These are phyloP conservation scores for Tanytarsus gracilentus DNA, from an alignment of 2,888 invertebrate species.

Conservation along the genomic window DNA sequence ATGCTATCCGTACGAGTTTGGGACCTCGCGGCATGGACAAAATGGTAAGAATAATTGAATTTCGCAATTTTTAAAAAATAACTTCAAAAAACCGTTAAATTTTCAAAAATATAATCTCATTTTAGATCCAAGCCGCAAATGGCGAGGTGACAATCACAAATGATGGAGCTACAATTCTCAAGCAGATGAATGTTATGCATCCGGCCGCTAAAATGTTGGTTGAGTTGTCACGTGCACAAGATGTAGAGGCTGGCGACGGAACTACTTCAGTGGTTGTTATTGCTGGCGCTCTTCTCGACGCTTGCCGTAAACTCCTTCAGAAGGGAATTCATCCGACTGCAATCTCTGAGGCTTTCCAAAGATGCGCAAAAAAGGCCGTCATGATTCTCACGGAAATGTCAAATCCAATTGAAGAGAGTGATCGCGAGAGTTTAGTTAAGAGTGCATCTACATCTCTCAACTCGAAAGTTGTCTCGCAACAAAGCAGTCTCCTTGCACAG, in stretches of 20 bases:
- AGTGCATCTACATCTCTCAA: conserved; percentile 97
- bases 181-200: conserved; percentile 97
- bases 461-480: conserved; percentile 98
- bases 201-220: conserved; percentile 70
- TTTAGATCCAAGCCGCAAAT: conserved; percentile 86
- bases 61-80: no score
- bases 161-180: conserved; percentile 98
- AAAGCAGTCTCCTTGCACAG: conserved; percentile 89
- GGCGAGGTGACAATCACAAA: conserved; percentile 99
- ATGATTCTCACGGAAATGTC: conserved; percentile 74
- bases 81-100: not conserved
- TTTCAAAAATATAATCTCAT: conserved; percentile 32
- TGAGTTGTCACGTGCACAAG: conserved; percentile 95
- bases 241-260: conserved; percentile 98
- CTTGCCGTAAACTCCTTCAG: conserved; percentile 80
- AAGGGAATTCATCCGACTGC: conserved; percentile 96
- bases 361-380: conserved; percentile 44
- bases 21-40: conserved; percentile 99
- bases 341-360: conserved; percentile 95
- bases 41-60: conserved; percentile 63
- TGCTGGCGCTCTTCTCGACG: conserved; percentile 91
- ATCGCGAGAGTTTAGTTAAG: conserved; percentile 79
- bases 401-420: conserved; percentile 72
- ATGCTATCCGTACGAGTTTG: conserved; percentile 96
- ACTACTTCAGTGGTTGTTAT: conserved; percentile 98